Percentiles rank a stretch among this genome's conserved stretches.
These are phyloP conservation scores for Drymonia ruficornis DNA, from an alignment of 2,888 invertebrate genomes.

Conservation along the genomic window DNA sequence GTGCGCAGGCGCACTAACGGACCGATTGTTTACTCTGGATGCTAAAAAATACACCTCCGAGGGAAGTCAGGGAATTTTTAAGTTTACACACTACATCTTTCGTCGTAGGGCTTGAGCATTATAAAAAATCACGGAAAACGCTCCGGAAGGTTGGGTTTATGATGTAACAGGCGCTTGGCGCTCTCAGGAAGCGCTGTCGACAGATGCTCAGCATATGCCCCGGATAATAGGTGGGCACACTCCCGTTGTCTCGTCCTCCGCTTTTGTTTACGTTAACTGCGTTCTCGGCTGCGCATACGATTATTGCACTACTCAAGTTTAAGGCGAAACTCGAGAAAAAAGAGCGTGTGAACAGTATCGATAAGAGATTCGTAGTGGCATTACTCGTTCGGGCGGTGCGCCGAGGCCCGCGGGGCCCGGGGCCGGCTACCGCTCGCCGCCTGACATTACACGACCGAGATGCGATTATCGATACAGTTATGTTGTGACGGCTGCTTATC, in stretches of 20 bases:
- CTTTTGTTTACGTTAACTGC: constrained; percentile 56
- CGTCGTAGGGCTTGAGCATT: constrained; percentile 70
- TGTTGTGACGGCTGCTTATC: constrained; percentile 75
- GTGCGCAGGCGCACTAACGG: constrained; percentile 57
- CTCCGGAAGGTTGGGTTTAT: constrained; percentile 81
- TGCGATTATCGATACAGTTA: constrained; percentile 78
- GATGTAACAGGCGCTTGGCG: constrained; percentile 68
- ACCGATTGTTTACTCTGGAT: constrained; percentile 71
- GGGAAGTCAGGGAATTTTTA: constrained; percentile 67
- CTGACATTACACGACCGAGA: constrained; percentile 70
- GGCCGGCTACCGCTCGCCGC: constrained; percentile 65
- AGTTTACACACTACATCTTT: constrained; percentile 82
- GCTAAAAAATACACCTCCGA: constrained; percentile 71
- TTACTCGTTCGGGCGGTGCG: constrained; percentile 58
- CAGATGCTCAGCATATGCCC: constrained; percentile 79
- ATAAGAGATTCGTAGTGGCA: constrained; percentile 69
- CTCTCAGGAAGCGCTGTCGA: constrained; percentile 76
- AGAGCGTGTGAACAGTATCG: constrained; percentile 72
- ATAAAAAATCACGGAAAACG: constrained; percentile 79
- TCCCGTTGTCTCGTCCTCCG: constrained; percentile 62
- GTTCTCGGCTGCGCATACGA: constrained; percentile 47
- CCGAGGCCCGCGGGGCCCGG: constrained; percentile 38
- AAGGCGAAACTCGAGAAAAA: constrained; percentile 51
- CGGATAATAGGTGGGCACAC: constrained; percentile 70
- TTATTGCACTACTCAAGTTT: constrained; percentile 59